Evolutionary conservation across 2,797 vertebrate genomes (phyloP).

Genomic region (Monodelphis domestica): DNA sequence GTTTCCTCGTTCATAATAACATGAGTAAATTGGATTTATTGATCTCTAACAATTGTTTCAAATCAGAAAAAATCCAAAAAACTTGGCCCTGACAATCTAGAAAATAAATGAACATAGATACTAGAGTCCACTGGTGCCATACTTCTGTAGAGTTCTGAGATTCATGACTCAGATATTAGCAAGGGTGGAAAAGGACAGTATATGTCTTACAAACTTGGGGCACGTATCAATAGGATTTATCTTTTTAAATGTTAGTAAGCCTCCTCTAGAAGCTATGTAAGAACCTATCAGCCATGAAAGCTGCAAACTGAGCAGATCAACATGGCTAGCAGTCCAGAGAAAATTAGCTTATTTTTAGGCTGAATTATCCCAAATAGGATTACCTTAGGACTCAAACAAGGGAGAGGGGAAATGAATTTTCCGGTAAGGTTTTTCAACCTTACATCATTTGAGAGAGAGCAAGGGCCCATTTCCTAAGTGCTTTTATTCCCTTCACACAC

Average conservation of each 20-base stretch:
- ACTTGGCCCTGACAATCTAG: not conserved
- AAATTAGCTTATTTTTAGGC: conserved; percentile 33
- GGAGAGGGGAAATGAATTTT: conserved; percentile 22
- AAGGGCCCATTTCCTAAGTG: not conserved
- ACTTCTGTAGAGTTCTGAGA: not conserved
- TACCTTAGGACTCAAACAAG: not conserved
- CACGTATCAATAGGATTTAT: not conserved
- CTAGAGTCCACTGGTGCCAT: not conserved
- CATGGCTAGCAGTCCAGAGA: not conserved
- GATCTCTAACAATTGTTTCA: not conserved
- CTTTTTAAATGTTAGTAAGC: not conserved
- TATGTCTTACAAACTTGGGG: not conserved
- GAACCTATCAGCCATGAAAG: not conserved
- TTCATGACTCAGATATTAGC: not conserved
- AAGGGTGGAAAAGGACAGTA: not conserved
- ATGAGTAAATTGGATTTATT: not conserved
- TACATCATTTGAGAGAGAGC: not conserved
- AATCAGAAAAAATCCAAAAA: not conserved
- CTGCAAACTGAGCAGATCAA: not conserved
- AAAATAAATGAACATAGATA: not conserved
- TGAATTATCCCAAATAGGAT: conserved; percentile 27
- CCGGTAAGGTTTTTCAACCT: conserved; percentile 6
- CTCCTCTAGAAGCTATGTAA: not conserved
- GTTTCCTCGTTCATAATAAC: not conserved
- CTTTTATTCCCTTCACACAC: not conserved